Evolutionary conservation across 2,888 invertebrate species (phyloP), one percentile per base, ranked within the genome.

Genomic region (Gibbula magus): DNA sequence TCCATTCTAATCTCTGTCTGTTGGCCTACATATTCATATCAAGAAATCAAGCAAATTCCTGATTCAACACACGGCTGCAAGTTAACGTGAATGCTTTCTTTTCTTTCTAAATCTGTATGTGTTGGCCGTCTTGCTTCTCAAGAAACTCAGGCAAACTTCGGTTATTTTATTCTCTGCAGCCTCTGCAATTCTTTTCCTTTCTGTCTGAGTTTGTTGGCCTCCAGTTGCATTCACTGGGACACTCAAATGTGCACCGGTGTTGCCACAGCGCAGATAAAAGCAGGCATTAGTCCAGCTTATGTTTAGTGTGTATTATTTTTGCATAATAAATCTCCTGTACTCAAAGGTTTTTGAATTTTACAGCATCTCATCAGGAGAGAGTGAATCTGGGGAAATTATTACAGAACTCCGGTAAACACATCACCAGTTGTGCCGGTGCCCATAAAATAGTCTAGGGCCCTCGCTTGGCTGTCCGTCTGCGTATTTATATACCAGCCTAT

Each of bases 301-400:
- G 70, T 20, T 20, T 35, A 70, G 20, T 35, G 70, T 70, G 35
- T 70, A 70, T 70, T 70, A 70, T 70, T 70, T 70, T 70, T 70
- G 70, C 70, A 70, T 70, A 70, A 70, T 70, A 70, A 70, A 70
- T 70, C 70, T 39, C 70, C 70, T n/a, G 35, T 70, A 70, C 70
- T 70, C 70, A 70, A 70, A 70, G 70, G 70, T 39, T 70, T 70
- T 70, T 32, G 70, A 70, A 70, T 70, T 70, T 70, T 70, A 70
- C 35, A 35, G 70, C 70, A 70, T 35, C 70, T 70, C 70, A 35
- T 70, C 70, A 70, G 70, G 35, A 13, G 39, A 70, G 39, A 18
- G 32, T 7, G 20, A 39, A 35, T 70, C 70, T 70, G 70, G 35
- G 35, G 35, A 70, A 32, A 70, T 70, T 70, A 70, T 70, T 35